Conservation (phyloP, 1,140 invertebrate species). For the Helicoverpa armigera region DNA sequence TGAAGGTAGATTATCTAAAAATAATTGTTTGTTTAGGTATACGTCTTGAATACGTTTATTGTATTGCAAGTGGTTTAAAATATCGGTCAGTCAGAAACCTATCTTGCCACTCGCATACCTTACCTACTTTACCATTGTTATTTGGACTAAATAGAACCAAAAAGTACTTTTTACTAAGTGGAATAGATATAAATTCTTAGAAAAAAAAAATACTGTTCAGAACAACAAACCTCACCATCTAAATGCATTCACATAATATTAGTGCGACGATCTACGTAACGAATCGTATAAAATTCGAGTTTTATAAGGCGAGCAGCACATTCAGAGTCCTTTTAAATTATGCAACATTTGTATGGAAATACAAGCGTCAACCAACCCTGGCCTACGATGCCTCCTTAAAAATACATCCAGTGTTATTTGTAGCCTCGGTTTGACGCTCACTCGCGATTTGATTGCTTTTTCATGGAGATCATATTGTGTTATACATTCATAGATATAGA, state of each 20-base stretch:
- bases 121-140: too few relatives aligned
- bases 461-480: constrained; percentile 77
- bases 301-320: constrained; percentile 68
- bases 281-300: constrained; percentile 70
- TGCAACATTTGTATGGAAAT: constrained; percentile 86
- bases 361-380: constrained; percentile 71
- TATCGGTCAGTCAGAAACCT: too few relatives aligned
- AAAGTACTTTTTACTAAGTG: too few relatives aligned
- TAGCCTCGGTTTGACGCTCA: constrained; percentile 76
- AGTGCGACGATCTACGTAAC: constrained; percentile 52
- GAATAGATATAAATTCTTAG: too few relatives aligned
- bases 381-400: constrained; percentile 72
- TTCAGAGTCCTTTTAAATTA: constrained; percentile 78
- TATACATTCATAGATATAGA: constrained; percentile 26
- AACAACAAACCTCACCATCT: constrained; percentile 5
- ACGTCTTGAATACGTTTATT: too few relatives aligned
- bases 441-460: constrained; percentile 82
- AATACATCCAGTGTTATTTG: constrained; percentile 81
- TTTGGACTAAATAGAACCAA: too few relatives aligned
- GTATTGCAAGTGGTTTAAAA: too few relatives aligned
- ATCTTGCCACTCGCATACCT: too few relatives aligned
- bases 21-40: too few relatives aligned
- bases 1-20: too few relatives aligned
- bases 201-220: not conserved
- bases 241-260: constrained; percentile 32